Conservation (phyloP, 1,140 invertebrate genomes). For the Diorhabda carinulata region DNA sequence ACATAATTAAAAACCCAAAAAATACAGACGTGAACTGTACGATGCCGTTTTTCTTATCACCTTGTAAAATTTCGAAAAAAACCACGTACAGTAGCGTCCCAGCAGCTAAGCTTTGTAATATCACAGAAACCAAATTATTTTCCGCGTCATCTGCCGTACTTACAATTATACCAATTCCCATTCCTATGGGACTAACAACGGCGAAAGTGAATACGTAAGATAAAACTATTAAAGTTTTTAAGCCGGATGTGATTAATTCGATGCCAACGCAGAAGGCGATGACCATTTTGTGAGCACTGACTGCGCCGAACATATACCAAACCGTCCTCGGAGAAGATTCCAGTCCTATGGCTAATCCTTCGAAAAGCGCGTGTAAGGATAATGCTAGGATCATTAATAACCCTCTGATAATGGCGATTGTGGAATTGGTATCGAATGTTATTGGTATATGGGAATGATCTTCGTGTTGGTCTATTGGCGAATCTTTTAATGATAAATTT, state of each 20-base stretch:
- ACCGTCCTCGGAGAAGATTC: conserved; percentile 65
- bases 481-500: conserved; percentile 31
- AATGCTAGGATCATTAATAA: conserved; percentile 80
- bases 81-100: conserved; percentile 66
- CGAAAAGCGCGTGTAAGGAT: conserved; percentile 87
- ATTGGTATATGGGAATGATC: conserved; percentile 48
- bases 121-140: conserved; percentile 38
- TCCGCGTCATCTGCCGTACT: conserved; percentile 30
- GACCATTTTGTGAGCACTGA: conserved; percentile 58
- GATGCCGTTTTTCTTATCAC: conserved; percentile 57
- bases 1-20: conserved; percentile 73
- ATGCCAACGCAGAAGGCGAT: conserved; percentile 57
- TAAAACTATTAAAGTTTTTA: conserved; percentile 41
- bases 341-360: conserved; percentile 85
- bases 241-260: conserved; percentile 47
- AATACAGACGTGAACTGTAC: conserved; percentile 66
- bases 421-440: conserved; percentile 38
- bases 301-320: conserved; percentile 57
- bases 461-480: conserved; percentile 23
- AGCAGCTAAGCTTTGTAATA: conserved; percentile 58
- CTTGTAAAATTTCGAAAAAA: conserved; percentile 64
- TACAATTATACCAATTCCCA: conserved; percentile 51
- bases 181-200: conserved; percentile 54
- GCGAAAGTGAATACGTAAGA: conserved; percentile 53
- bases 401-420: conserved; percentile 66